Conservation (phyloP, 2,113 vertebrate genomes). For the Boleophthalmus pectinirostris region DNA sequence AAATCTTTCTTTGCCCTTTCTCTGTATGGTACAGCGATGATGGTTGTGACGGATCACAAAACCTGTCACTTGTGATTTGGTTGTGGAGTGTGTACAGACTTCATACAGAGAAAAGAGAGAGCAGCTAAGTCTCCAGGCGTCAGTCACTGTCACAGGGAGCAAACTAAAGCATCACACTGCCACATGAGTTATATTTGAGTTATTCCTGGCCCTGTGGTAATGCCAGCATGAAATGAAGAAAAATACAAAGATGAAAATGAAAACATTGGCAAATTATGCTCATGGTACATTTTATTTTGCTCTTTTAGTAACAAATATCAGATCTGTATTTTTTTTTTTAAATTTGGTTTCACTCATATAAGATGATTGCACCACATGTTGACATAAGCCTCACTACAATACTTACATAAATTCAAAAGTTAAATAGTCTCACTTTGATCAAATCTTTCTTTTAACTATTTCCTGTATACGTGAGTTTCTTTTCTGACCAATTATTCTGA, state of each 20-base stretch:
- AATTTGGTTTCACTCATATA: neutral
- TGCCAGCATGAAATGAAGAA: neutral
- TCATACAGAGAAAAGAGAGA: neutral
- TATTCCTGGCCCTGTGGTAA: neutral
- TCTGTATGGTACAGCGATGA: neutral
- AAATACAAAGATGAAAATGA: neutral
- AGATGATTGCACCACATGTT: no score
- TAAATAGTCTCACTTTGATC: no score
- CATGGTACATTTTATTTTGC: no score
- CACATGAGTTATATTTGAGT: neutral
- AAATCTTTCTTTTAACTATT: neutral
- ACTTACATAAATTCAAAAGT: no score
- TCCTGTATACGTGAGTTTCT: neutral
- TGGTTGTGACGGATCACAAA: neutral
- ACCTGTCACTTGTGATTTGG: constrained; percentile 9
- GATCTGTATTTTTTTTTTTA: neutral
- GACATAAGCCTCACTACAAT: no score
- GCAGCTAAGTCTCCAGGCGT: neutral
- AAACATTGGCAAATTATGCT: neutral
- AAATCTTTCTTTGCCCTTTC: neutral
- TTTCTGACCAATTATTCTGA: neutral
- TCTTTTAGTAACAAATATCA: no score
- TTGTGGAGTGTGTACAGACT: neutral
- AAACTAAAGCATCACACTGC: neutral
- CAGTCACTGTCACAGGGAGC: constrained; percentile 1